These are phyloP conservation scores for Pituophis catenifer DNA, from an alignment of 2,113 vertebrate genomes.

Conservation along the genomic window DNA sequence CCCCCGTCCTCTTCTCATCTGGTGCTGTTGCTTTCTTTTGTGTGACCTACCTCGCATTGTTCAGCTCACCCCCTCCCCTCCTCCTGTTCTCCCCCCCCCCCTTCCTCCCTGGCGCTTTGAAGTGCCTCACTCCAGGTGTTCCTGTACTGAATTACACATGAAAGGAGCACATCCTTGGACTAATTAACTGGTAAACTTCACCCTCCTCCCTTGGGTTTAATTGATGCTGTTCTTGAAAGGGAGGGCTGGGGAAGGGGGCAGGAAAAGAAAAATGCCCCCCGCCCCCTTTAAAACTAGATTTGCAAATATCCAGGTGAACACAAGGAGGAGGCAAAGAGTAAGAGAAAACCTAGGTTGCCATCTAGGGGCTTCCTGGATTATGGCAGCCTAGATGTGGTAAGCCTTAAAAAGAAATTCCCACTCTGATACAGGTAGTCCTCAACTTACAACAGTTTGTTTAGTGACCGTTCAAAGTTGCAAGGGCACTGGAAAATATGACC, in stretches of 20 bases:
- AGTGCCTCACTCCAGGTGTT: constrained; percentile 80
- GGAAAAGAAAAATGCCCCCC: not conserved
- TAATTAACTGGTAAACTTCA: constrained; percentile 84
- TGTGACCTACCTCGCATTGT: constrained; percentile 77
- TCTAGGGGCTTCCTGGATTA: not conserved
- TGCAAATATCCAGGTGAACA: not conserved
- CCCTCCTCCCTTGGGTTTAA: constrained; percentile 75
- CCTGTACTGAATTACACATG: constrained; percentile 85
- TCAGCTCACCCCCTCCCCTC: constrained; percentile 53
- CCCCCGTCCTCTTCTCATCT: constrained; percentile 63
- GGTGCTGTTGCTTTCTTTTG: constrained; percentile 67
- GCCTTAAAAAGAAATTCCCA: constrained; percentile 41
- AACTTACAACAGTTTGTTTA: too few relatives aligned
- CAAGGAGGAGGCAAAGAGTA: not conserved
- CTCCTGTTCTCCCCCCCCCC: constrained; percentile 33
- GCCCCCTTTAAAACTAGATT: not conserved
- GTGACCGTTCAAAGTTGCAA: too few relatives aligned
- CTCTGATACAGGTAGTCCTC: constrained; percentile 54
- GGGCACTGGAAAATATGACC: too few relatives aligned
- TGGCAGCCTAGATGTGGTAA: not conserved
- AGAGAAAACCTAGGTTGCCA: not conserved
- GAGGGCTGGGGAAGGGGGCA: not conserved
- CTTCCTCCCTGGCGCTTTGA: constrained; percentile 71
- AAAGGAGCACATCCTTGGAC: constrained; percentile 79
- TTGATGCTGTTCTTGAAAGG: constrained; percentile 75